phyloP scores from a whole-genome alignment of 2,888 invertebrate genomes.

The Pseudeuparius sepicola region DNA sequence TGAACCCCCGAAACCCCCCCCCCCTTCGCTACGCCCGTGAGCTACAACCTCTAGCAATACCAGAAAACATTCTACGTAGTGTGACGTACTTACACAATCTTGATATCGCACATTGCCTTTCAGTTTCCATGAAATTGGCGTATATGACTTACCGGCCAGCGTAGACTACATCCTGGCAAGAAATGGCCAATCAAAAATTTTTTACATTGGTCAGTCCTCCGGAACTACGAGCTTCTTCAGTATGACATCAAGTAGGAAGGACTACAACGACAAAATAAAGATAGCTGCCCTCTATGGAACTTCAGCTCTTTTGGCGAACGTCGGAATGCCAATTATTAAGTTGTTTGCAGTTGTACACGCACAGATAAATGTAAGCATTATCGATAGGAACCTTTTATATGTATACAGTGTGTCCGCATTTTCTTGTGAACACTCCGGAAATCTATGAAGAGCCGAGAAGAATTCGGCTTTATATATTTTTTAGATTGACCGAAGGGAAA shows the following conservation, averaged over 20 bases:
- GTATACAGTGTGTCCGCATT: no score
- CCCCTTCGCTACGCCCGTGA: no score
- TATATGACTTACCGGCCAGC: conserved; percentile 8
- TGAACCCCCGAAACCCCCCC: no score
- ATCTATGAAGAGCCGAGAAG: no score
- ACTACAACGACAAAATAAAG: conserved; percentile 12
- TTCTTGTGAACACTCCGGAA: no score
- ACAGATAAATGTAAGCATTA: background rate
- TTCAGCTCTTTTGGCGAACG: background rate
- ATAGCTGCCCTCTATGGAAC: conserved; percentile 2
- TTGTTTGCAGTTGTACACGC: background rate
- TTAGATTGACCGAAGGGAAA: no score
- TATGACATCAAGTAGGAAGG: conserved; percentile 7
- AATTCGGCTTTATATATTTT: no score
- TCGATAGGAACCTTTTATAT: no score
- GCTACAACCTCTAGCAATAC: no score
- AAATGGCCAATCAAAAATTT: conserved; percentile 7
- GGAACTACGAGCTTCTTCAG: conserved; percentile 6
- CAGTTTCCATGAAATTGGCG: conserved; percentile 10
- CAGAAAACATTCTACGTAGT: no score
- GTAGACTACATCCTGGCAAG: conserved; percentile 8
- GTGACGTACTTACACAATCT: no score
- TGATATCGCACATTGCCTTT: no score
- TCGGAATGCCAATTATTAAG: conserved; percentile 1
- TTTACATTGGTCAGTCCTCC: conserved; percentile 10